Conservation (phyloP, 2,888 invertebrate species). For the Volucella zonaria region DNA sequence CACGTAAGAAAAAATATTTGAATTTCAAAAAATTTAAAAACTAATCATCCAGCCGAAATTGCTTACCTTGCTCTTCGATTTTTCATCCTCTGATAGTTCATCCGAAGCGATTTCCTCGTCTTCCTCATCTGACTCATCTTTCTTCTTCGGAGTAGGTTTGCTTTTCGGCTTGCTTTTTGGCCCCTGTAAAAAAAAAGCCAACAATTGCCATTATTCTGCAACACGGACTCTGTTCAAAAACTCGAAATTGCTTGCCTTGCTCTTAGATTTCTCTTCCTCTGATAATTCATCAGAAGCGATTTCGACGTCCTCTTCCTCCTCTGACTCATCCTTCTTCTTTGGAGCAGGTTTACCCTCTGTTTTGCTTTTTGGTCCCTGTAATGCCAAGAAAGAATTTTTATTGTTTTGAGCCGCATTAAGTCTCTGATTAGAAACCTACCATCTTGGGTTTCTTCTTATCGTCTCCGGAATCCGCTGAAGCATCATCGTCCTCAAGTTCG, state of each 20-base stretch:
- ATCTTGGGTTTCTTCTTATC: conserved; percentile 36
- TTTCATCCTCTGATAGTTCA: conserved; percentile 1
- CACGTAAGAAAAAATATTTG: background rate
- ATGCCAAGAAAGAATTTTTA: background rate
- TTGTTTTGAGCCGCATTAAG: too few species aligned
- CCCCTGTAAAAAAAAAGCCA: conserved; percentile 9
- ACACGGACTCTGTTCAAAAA: background rate
- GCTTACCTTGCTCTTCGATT: background rate
- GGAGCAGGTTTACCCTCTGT: conserved; percentile 37
- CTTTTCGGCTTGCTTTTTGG: conserved; percentile 46
- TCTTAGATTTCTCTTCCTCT: conserved; percentile 13
- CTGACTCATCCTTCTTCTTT: conserved; percentile 51
- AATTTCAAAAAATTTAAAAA: background rate
- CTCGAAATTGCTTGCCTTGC: background rate
- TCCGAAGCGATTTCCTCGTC: conserved; percentile 43
- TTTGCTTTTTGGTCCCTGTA: conserved; percentile 22
- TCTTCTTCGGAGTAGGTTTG: conserved; percentile 13
- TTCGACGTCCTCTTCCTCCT: conserved; percentile 36
- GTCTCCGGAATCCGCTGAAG: conserved; percentile 52
- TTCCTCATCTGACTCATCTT: conserved; percentile 33
- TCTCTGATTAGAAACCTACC: conserved; percentile 5
- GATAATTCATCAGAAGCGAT: background rate
- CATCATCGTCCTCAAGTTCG: conserved; percentile 47
- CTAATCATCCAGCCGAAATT: conserved; percentile 18
- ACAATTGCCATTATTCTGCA: background rate